Percentiles rank a stretch among this genome's conserved stretches.
Conservation (phyloP, 2,888 invertebrate genomes). For the Dascillus cervinus region DNA sequence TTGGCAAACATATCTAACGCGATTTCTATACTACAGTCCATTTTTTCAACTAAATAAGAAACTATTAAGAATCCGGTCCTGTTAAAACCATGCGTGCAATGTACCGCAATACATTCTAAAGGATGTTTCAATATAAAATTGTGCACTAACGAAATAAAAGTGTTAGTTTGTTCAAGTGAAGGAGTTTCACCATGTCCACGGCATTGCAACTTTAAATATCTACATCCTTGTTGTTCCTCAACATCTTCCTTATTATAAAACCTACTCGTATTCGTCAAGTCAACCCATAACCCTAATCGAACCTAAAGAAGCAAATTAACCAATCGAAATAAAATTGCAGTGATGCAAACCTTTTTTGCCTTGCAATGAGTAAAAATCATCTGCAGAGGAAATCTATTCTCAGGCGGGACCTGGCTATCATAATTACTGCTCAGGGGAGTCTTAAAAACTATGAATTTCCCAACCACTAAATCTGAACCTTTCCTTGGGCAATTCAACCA, state of each 20-base stretch:
- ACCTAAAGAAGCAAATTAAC: constrained; percentile 50
- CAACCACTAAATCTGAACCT: constrained; percentile 60
- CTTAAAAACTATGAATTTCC: constrained; percentile 89
- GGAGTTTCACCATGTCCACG: constrained; percentile 92
- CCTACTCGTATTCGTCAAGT: constrained; percentile 89
- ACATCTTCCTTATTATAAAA: constrained; percentile 84
- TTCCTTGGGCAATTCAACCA: constrained; percentile 87
- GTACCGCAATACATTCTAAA: constrained; percentile 70
- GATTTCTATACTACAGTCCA: constrained; percentile 77
- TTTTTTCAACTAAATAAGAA: constrained; percentile 79
- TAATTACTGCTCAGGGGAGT: constrained; percentile 82
- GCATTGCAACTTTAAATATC: constrained; percentile 84
- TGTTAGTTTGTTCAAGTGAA: constrained; percentile 68
- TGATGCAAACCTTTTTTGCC: constrained; percentile 62
- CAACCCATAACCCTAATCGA: constrained; percentile 91
- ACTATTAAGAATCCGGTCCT: constrained; percentile 93
- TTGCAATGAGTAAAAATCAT: constrained; percentile 81
- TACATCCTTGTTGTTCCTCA: constrained; percentile 64
- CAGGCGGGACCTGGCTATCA: constrained; percentile 76
- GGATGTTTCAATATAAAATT: constrained; percentile 75
- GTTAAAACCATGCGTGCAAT: constrained; percentile 98
- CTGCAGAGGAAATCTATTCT: constrained; percentile 74
- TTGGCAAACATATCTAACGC: constrained; percentile 71
- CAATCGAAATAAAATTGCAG: constrained; percentile 6
- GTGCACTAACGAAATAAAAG: constrained; percentile 76